Percentiles rank a stretch among this genome's conserved stretches.
phyloP scores from a whole-genome alignment of 2,888 invertebrate genomes.

The Mythimna ferrago region DNA sequence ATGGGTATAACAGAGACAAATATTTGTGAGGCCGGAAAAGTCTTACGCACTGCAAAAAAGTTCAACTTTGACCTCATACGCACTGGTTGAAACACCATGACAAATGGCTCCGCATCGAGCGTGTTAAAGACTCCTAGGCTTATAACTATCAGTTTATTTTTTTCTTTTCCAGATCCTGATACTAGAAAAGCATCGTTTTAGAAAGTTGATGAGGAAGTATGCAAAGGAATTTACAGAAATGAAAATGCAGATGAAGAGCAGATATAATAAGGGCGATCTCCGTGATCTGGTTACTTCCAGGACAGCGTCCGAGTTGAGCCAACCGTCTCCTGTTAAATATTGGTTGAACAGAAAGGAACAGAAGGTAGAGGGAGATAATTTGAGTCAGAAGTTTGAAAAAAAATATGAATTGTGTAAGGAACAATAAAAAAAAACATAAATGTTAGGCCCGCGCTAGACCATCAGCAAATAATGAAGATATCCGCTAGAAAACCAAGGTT shows the following conservation, averaged over 20 bases:
- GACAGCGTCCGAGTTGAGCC: conserved; percentile 1
- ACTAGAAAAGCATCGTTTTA: conserved; percentile 28
- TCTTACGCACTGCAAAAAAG: too few relatives aligned
- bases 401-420: background rate
- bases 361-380: background rate
- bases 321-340: conserved; percentile 6
- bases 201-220: conserved; percentile 39
- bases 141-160: too few relatives aligned
- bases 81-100: too few relatives aligned
- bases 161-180: conserved; percentile 33
- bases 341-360: background rate
- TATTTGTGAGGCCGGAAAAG: too few relatives aligned
- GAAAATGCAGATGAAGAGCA: conserved; percentile 26
- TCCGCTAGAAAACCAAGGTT: too few relatives aligned
- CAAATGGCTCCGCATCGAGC: too few relatives aligned
- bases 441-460: too few relatives aligned
- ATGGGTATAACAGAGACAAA: too few relatives aligned
- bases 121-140: too few relatives aligned
- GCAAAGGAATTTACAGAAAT: conserved; percentile 29
- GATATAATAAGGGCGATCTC: background rate
- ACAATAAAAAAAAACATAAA: too few relatives aligned
- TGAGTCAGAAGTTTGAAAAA: background rate
- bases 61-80: too few relatives aligned
- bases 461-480: too few relatives aligned
- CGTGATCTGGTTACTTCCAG: conserved; percentile 36